Evolutionary conservation across 2,888 invertebrate species (phyloP), one percentile per base, ranked within the genome.

Genomic region (Drosophila barbarae): DNA sequence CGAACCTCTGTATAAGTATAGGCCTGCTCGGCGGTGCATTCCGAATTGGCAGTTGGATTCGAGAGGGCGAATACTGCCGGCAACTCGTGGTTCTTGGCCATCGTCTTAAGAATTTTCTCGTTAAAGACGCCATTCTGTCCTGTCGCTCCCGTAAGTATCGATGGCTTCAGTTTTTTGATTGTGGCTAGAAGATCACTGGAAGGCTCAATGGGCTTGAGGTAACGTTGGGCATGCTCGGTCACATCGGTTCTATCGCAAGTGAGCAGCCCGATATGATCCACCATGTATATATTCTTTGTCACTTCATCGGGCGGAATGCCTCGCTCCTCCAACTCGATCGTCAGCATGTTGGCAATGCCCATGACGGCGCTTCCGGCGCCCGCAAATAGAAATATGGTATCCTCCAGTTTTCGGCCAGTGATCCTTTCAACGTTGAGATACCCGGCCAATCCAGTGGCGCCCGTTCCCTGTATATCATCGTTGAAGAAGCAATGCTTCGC

Each of bases 1-100:
- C 41, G 0, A 7, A 74, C 75, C 63, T 77, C 69, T 7, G 74
- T 69, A 13, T 50, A 49, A 0, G 23, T 28, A 23, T 57, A 72
- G 7, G 75, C 75, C 72, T 63, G 67, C 9, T 77, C 77, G 9
- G 77, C 77, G 1, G 74, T 72, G 47, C 77, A 77, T 28, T 77
- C 77, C 1, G 80, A 49, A 1, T 56, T 53, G n/a, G 39, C 44
- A 6, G 77, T 80, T 2, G 77, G 77, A 68, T 79, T 79, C 2
- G 77, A 77, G 8, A 66, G 46, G 2, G 77, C 72, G n/a, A 77
- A 74, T 1, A 77, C 51, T 0, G 64, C 76, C 0, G 77, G 77
- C 1, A 41, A 61, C 12, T 77, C 35, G 15, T 74, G 55, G 13
- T 65, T 30, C 23, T 66, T 46, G 10, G 59, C 80, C 80, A 77